Evolutionary conservation across 2,113 vertebrate species (phyloP).

Genomic region (Tragelaphus scriptus): DNA sequence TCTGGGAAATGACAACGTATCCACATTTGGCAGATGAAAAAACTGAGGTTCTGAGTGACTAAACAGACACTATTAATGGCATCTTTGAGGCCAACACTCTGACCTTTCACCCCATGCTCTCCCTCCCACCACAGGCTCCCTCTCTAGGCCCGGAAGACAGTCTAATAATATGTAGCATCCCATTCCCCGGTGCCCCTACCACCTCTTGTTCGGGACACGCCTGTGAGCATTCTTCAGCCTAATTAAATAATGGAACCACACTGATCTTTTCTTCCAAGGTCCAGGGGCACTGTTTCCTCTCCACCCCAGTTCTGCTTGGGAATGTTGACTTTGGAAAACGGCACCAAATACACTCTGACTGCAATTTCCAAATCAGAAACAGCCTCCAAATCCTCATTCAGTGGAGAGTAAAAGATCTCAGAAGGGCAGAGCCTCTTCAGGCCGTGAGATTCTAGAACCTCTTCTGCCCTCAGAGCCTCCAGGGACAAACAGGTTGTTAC

Average conservation of each 20-base stretch:
- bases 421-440: neutral
- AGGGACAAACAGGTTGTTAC: neutral
- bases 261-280: conserved; percentile 56
- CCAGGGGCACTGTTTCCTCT: conserved; percentile 53
- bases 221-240: conserved; percentile 51
- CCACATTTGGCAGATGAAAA: neutral
- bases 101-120: neutral
- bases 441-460: neutral
- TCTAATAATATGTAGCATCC: neutral
- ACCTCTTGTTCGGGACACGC: neutral
- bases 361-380: conserved; percentile 70
- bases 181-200: neutral
- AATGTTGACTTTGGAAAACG: conserved; percentile 71
- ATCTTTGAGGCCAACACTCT: neutral
- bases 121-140: neutral
- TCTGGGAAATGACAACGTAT: neutral
- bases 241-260: conserved; percentile 67
- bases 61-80: neutral
- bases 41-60: neutral
- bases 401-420: neutral
- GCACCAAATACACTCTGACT: conserved; percentile 38
- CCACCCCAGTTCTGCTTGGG: conserved; percentile 39
- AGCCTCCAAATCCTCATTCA: conserved; percentile 42
- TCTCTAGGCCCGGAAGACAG: neutral
- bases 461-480: neutral